Conservation (phyloP, 2,888 invertebrate species). For the Itoplectis maculator region DNA sequence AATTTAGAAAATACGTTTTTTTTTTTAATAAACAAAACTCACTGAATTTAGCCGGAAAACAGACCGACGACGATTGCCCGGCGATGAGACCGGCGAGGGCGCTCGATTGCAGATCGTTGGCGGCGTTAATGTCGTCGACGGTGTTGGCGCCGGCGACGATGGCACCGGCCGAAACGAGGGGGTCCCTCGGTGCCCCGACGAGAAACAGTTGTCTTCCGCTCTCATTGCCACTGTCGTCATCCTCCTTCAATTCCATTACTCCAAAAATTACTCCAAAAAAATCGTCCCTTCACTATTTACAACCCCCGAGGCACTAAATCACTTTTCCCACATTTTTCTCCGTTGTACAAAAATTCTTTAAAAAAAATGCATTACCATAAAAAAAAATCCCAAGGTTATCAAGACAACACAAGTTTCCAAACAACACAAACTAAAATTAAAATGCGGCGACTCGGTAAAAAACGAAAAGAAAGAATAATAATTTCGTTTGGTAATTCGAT, state of each 20-base stretch:
- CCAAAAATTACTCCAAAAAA: constrained; percentile 71
- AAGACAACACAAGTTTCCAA: no score
- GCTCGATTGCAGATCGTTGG: constrained; percentile 80
- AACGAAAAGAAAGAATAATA: no score
- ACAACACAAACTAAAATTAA: background rate
- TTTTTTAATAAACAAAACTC: constrained; percentile 77
- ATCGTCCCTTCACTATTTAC: background rate
- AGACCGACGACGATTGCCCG: constrained; percentile 82
- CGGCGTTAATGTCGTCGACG: constrained; percentile 78
- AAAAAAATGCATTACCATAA: background rate
- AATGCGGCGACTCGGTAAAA: background rate
- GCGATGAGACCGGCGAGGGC: constrained; percentile 82
- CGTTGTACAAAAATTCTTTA: background rate
- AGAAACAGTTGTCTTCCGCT: constrained; percentile 79
- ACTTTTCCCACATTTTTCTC: background rate
- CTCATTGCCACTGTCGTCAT: constrained; percentile 78
- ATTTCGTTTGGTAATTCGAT: constrained; percentile 6
- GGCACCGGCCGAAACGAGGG: constrained; percentile 81
- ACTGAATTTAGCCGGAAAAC: constrained; percentile 84
- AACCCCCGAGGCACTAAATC: background rate
- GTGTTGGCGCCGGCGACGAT: constrained; percentile 76
- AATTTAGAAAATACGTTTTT: no score
- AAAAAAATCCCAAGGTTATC: background rate
- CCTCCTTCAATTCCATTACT: constrained; percentile 82
- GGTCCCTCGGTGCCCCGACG: constrained; percentile 82